Conservation (phyloP, 2,113 vertebrate species). For the Odontophorus gujanensis region DNA sequence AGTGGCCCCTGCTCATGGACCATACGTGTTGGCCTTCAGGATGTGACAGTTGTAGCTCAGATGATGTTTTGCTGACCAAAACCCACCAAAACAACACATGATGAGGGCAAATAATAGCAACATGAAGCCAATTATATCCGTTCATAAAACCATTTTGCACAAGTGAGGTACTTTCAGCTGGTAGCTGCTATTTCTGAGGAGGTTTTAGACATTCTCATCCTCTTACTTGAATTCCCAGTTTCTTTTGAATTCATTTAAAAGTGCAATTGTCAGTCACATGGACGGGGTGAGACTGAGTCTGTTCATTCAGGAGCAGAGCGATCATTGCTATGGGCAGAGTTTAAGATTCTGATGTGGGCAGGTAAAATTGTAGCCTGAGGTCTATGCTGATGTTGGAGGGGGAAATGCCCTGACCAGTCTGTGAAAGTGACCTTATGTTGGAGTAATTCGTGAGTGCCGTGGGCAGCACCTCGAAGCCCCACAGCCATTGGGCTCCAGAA, state of each 20-base stretch:
- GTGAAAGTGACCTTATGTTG: background rate
- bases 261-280: background rate
- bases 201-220: background rate
- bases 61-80: background rate
- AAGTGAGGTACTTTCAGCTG: rapidly evolving
- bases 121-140: background rate
- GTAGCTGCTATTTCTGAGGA: background rate
- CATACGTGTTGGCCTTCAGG: background rate
- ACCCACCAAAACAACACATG: background rate
- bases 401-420: background rate
- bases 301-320: background rate
- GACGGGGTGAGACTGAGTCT: background rate
- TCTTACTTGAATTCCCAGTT: background rate
- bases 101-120: background rate
- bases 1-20: background rate
- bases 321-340: rapidly evolving
- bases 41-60: rapidly evolving
- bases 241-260: background rate
- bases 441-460: rapidly evolving
- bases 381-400: background rate
- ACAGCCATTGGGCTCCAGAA: background rate
- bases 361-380: background rate
- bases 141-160: background rate
- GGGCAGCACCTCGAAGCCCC: background rate
- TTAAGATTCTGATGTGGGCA: background rate